A percentile compares a stretch with the other conserved stretches of the same genome.
Evolutionary conservation across 1,140 invertebrate genomes (phyloP).

Genomic region (Plutomurus gul): DNA sequence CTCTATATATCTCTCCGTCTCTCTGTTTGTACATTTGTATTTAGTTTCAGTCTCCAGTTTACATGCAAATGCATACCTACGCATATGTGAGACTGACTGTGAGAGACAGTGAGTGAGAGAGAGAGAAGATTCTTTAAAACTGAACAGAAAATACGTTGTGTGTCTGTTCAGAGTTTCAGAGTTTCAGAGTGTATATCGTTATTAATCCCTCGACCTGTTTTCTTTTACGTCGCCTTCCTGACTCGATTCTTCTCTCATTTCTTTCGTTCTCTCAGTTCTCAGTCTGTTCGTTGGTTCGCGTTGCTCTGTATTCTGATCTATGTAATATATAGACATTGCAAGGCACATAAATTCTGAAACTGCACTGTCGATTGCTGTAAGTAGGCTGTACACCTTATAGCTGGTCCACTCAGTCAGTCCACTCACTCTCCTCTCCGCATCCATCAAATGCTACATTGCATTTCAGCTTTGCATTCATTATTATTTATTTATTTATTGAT

Average conservation of each 20-base stretch:
- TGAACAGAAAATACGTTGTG: background rate
- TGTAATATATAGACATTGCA: background rate
- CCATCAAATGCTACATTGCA: background rate
- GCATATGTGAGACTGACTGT: background rate
- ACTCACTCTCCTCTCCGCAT: background rate
- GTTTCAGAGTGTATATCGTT: no score
- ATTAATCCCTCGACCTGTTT: conserved; percentile 26
- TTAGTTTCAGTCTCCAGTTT: background rate
- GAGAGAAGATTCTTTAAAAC: background rate
- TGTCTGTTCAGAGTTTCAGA: no score
- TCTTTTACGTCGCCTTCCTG: conserved; percentile 22
- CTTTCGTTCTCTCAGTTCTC: background rate
- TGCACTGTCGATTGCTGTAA: conserved; percentile 18
- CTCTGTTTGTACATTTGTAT: no score
- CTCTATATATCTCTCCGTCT: no score
- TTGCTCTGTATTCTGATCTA: background rate
- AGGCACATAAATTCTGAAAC: background rate
- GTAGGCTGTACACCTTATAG: background rate
- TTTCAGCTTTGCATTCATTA: background rate
- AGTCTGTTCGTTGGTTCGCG: background rate
- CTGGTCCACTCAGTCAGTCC: background rate
- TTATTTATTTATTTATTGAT: background rate
- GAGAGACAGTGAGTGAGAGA: background rate
- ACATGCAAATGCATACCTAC: background rate
- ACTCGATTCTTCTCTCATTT: background rate